Percentiles rank a stretch among this genome's conserved stretches.
Evolutionary conservation across 2,797 vertebrate genomes (phyloP).

Genomic region (Platalea minor): DNA sequence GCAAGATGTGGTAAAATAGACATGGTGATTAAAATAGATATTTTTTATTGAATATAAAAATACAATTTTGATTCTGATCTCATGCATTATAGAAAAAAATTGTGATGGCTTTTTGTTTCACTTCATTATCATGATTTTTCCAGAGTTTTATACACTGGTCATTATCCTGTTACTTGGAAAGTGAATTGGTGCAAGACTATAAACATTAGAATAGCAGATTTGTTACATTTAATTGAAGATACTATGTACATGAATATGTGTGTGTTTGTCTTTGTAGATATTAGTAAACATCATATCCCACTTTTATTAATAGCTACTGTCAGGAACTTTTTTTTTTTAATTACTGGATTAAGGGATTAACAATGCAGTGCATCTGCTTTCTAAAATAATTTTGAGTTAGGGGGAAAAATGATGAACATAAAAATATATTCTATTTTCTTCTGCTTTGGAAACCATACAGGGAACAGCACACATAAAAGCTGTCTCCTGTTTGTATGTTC

Average conservation of each 20-base stretch:
- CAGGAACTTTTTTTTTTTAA: not conserved
- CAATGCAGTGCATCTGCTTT: not conserved
- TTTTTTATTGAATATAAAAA: not conserved
- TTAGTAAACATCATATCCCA: not conserved
- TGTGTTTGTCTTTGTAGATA: not conserved
- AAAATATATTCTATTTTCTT: not conserved
- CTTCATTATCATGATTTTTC: not conserved
- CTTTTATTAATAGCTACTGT: not conserved
- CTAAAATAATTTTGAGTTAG: not conserved
- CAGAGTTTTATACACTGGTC: not conserved
- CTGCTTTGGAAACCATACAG: not conserved
- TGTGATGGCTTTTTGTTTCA: not conserved
- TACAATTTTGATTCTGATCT: not conserved
- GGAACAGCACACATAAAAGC: not conserved
- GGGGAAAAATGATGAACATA: not conserved
- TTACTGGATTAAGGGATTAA: not conserved
- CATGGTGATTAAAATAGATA: not conserved
- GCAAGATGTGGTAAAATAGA: not conserved
- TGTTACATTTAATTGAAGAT: not conserved
- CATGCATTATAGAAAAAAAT: not conserved
- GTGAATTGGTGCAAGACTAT: not conserved
- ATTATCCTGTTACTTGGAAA: not conserved
- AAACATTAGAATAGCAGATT: not conserved
- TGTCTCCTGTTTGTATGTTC: not conserved
- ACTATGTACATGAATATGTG: not conserved